Evolutionary conservation across 1,140 invertebrate genomes (phyloP), one percentile per base, ranked within the genome.

Genomic region (Lepidostoma basale): DNA sequence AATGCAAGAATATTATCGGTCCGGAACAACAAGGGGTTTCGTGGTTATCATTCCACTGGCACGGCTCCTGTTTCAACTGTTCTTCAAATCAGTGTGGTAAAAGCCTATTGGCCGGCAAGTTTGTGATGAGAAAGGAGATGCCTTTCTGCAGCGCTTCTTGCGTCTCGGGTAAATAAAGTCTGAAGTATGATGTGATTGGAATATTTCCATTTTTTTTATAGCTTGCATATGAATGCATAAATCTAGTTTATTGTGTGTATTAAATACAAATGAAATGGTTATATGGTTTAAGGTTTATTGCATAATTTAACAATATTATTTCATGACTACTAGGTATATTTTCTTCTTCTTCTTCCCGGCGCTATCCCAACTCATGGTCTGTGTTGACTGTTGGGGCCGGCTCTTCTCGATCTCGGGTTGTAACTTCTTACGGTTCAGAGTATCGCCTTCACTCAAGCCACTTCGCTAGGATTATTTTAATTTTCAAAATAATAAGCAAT

Each of bases 41-140:
- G 23, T 88, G 91, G 80, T 87, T 88, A 63, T 85, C 90, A 40
- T 85, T 90, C 23, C 88, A 92, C 77, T 95, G 92, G 86, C 93
- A 95, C 76, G 90, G 88, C 0, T 84, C 82, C 23, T 88, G 88
- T 56, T 84, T 87, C 45, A 92, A 92, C 69, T 95, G 94, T 75
- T 87, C 87, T 20, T 94, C 91, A 72, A 84, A 83, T 45, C 84
- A 85, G 74, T 95, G 92, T 78, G 84, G 84, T 0, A 90, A 89
- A 74, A 88, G 88, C 65, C 80, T 94, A 18, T 78, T 92, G 0
- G 88, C 88, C 45, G 86, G 85, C 14, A 79, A 86, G 69, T 87
- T 86, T 77, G 85, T 89, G 30, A 85, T 90, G 3, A 90, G 87
- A 76, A 84, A 88, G 74, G 84, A 89, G 72, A 87, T 86, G 80